phyloP scores from a whole-genome alignment of 2,113 vertebrate species.

The Urocitellus parryii region DNA sequence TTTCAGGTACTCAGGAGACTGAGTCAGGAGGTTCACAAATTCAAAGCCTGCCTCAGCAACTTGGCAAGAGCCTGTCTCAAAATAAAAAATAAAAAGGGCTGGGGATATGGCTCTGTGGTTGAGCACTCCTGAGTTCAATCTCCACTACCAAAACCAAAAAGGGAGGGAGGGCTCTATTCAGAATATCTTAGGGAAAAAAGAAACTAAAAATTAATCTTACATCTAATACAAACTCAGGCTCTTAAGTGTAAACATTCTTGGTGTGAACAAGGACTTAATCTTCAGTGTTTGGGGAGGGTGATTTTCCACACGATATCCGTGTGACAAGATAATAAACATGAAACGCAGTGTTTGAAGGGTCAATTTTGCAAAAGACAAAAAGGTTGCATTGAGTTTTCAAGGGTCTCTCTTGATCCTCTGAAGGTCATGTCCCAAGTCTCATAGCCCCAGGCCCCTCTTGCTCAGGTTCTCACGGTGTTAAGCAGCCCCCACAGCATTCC shows the following conservation, averaged over 20 bases:
- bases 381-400: not conserved
- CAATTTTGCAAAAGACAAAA: not conserved
- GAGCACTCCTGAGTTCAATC: too few species aligned
- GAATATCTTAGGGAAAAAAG: not conserved
- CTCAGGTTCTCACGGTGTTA: too few species aligned
- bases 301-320: not conserved
- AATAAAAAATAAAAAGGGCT: too few species aligned
- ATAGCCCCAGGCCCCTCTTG: not conserved
- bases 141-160: too few species aligned
- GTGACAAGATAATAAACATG: fast-evolving
- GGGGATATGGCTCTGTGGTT: too few species aligned
- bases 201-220: not conserved
- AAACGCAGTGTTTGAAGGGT: too few species aligned
- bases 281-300: fast-evolving
- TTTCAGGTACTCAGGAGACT: too few species aligned
- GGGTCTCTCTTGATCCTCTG: not conserved
- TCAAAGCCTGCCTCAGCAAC: too few species aligned
- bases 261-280: not conserved
- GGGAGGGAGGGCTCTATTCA: not conserved
- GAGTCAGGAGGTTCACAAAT: too few species aligned
- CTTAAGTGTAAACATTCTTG: too few species aligned
- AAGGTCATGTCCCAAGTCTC: fast-evolving
- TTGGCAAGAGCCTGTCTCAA: too few species aligned
- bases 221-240: not conserved
- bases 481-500: not conserved